These are phyloP conservation scores for Drosophila novamexicana DNA, from an alignment of 1,140 invertebrate genomes.

Conservation along the genomic window DNA sequence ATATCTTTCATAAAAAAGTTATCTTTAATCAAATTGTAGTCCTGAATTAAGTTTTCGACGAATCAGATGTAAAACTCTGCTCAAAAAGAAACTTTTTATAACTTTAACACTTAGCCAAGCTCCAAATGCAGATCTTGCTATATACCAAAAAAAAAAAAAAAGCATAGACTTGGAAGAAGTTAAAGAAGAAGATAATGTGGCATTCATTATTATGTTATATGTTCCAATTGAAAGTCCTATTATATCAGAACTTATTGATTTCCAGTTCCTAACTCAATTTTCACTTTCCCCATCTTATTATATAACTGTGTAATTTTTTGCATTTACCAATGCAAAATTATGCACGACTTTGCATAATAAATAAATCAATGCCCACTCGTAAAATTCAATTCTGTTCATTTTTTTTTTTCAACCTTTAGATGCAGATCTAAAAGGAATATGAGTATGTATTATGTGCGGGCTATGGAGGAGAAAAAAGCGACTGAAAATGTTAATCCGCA, in stretches of 20 bases:
- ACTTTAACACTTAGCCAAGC: too few relatives aligned
- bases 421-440: constrained; percentile 6
- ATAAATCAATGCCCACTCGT: constrained; percentile 25
- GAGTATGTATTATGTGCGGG: neutral
- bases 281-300: neutral
- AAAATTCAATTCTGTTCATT: constrained; percentile 21
- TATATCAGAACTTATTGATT: neutral
- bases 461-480: constrained; percentile 40
- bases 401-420: constrained; percentile 15
- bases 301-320: neutral
- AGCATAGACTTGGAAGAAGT: too few relatives aligned
- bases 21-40: too few relatives aligned
- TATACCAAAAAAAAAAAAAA: too few relatives aligned
- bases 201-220: too few relatives aligned
- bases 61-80: too few relatives aligned
- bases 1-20: too few relatives aligned
- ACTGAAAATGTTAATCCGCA: constrained; percentile 81
- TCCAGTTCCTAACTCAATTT: neutral
- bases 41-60: too few relatives aligned
- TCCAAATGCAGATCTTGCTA: too few relatives aligned
- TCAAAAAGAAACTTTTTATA: too few relatives aligned
- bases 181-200: too few relatives aligned
- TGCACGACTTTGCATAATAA: constrained; percentile 58
- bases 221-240: too few relatives aligned
- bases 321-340: constrained; percentile 64